Evolutionary conservation across 1,140 invertebrate genomes (phyloP).

Genomic region (Wasmannia auropunctata): DNA sequence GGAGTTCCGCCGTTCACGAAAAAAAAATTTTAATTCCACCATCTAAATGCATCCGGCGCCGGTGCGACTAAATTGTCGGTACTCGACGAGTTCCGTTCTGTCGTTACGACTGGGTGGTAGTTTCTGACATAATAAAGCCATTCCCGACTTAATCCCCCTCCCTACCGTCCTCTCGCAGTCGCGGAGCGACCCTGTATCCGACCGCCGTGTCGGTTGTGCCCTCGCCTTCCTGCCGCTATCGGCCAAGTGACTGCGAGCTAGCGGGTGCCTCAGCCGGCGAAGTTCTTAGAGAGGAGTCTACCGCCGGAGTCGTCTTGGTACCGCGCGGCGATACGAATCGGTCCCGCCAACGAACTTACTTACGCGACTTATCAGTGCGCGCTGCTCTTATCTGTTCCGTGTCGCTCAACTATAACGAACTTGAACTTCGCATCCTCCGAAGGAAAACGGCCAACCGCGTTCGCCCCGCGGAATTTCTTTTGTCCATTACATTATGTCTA

Average conservation of each 20-base stretch:
- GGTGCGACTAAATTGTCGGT: conserved; percentile 70
- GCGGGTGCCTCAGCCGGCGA: not conserved
- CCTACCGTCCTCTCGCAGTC: too few species aligned
- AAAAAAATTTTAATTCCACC: conserved; percentile 80
- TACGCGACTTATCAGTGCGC: conserved; percentile 41
- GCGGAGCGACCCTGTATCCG: not conserved
- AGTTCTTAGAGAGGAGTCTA: conserved; percentile 39
- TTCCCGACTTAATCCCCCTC: conserved; percentile 75
- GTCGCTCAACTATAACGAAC: conserved; percentile 31
- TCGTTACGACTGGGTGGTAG: conserved; percentile 62
- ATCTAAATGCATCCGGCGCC: conserved; percentile 80
- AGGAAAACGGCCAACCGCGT: not conserved
- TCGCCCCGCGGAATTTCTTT: conserved; percentile 35
- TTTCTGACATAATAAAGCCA: conserved; percentile 80
- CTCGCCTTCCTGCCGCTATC: conserved; percentile 31
- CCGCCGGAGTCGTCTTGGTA: not conserved
- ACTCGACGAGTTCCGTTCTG: conserved; percentile 63
- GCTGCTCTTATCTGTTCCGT: conserved; percentile 11
- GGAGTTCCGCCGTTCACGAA: conserved; percentile 55
- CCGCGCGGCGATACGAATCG: conserved; percentile 37
- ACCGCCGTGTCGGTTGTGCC: conserved; percentile 37
- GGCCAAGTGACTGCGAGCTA: not conserved
- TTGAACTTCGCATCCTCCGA: not conserved
- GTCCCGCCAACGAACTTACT: conserved; percentile 37
- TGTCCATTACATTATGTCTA: not conserved